Conservation (phyloP, 1,140 invertebrate species). For the Palaemon carinicauda region DNA sequence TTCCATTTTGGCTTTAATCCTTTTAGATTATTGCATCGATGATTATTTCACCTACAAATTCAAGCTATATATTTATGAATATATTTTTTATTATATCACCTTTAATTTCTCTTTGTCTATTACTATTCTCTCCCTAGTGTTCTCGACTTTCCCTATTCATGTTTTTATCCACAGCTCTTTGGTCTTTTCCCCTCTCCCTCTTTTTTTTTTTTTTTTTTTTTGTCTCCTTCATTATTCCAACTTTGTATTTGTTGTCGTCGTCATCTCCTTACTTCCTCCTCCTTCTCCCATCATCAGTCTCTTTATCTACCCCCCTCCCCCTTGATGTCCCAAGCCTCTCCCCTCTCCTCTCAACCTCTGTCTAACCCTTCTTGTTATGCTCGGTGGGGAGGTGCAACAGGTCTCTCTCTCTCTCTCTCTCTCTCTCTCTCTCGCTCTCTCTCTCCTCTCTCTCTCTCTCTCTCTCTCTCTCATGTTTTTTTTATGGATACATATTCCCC, state of each 20-base stretch:
- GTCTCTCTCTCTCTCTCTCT: neutral
- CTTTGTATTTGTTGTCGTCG: neutral
- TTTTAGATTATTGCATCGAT: too few relatives aligned
- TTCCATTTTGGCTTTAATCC: too few relatives aligned
- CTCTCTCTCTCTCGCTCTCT: neutral
- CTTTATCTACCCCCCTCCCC: neutral
- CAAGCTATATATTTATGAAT: too few relatives aligned
- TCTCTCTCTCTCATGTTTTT: neutral
- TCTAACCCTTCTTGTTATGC: too few relatives aligned
- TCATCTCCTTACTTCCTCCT: neutral
- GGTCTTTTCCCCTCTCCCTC: neutral
- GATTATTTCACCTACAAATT: too few relatives aligned
- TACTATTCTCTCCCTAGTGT: too few relatives aligned
- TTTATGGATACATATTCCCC: neutral
- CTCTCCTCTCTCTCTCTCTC: neutral
- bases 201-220: neutral
- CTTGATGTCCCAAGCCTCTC: neutral
- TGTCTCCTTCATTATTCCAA: neutral
- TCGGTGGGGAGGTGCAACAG: too few relatives aligned
- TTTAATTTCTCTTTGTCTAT: neutral
- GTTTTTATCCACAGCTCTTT: too few relatives aligned
- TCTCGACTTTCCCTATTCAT: neutral
- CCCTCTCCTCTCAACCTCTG: neutral
- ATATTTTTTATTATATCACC: neutral
- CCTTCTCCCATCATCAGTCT: neutral